Evolutionary conservation across 2,888 invertebrate genomes (phyloP).

Genomic region (Danaus chrysippus): DNA sequence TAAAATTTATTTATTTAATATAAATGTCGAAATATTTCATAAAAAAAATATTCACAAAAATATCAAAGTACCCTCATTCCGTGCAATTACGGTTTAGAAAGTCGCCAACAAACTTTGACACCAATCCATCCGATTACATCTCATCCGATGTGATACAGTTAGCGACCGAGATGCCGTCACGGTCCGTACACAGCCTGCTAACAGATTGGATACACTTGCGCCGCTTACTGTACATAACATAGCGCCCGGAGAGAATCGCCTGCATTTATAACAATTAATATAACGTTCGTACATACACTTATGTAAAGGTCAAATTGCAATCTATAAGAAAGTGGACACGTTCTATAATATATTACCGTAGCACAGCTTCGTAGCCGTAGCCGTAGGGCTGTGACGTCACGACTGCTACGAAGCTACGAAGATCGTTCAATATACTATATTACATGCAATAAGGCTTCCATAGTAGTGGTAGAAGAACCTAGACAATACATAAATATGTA

Average conservation of each 20-base stretch:
- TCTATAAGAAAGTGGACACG: neutral
- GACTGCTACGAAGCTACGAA: slow-evolving; percentile 38
- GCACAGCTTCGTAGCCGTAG: slow-evolving; percentile 36
- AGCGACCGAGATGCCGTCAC: neutral
- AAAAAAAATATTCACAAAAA: neutral
- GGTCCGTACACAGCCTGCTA: neutral
- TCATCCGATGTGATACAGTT: slow-evolving; percentile 27
- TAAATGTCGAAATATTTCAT: neutral
- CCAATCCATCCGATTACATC: slow-evolving; percentile 55
- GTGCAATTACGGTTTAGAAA: slow-evolving; percentile 52
- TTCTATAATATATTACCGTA: neutral
- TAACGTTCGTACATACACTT: slow-evolving; percentile 46
- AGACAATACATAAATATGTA: too few relatives aligned
- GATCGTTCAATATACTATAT: neutral
- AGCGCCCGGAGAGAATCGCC: slow-evolving; percentile 65
- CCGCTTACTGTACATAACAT: neutral
- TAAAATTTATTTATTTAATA: neutral
- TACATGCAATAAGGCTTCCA: slow-evolving; percentile 11
- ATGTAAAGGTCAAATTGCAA: neutral
- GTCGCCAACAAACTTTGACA: slow-evolving; percentile 37
- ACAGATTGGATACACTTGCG: neutral
- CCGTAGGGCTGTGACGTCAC: slow-evolving; percentile 39
- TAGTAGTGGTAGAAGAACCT: too few relatives aligned
- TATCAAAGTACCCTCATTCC: neutral
- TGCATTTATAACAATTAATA: slow-evolving; percentile 61